Base-by-base conservation (phyloP, 2,888 invertebrate genomes). In the Agrilus cyanescens region DNA sequence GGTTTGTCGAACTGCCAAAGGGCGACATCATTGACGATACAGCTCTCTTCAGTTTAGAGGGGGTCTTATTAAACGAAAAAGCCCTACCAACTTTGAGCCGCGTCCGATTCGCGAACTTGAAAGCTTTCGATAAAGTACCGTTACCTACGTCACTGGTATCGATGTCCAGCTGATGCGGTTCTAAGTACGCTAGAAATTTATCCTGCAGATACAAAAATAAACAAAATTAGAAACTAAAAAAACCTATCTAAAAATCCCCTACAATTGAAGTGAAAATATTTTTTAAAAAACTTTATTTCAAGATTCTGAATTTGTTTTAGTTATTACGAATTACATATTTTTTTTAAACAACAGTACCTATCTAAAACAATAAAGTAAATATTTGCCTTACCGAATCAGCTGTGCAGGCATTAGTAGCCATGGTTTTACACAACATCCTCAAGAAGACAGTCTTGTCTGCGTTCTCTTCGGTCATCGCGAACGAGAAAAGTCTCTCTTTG, bases 1-100 rank as follows among this genome's bases (percentile, higher is more conserved):
- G 72, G 58, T 85, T 86, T 52, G 84, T 82, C 39, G 85, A 82
- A 63, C 85, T 86, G 54, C 86, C 87, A 66, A 88, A 87, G 10
- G 91, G 90, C 52, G 84, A 84, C 77, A 91, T 90, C 83, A 91
- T 89, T 34, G 90, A 88, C 14, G 94, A 94, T 67, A 95, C 86
- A 25, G 94, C 93, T 44, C 94, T 78, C 68, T 93, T 93, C 57
- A 95, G 69, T 66, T 89, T 90, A 50, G 86, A 87, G 38, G 95
- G 94, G 20, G 95, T 94, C 70, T 91, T 90, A 68, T 90, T 93
- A 69, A 95, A 91, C 50, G 93, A 94, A 61, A 95, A 85, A 52
- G 94, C 94, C 53, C 95, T 79, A 40, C 90, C 90, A 54, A 95
- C 90, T 76, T 88, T 87, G 61, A 85, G 77, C 57, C 85, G 75